Percentiles rank a stretch among this genome's conserved stretches.
phyloP scores from a whole-genome alignment of 2,888 invertebrate species.

The Erebia epiphron region DNA sequence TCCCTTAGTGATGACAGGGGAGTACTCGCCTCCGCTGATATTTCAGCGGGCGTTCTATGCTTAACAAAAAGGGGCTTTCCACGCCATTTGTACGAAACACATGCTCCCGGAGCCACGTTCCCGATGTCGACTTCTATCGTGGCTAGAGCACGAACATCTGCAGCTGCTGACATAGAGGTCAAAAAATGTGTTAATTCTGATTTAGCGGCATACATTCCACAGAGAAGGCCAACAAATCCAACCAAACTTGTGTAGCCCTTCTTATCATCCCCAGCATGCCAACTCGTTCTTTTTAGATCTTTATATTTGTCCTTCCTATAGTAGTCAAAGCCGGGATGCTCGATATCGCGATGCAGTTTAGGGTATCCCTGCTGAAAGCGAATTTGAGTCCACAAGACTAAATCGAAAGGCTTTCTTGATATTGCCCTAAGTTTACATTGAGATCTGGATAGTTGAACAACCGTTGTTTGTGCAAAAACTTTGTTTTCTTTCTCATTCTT shows the following conservation, averaged over 20 bases:
- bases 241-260: slow-evolving; percentile 77
- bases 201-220: slow-evolving; percentile 85
- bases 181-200: slow-evolving; percentile 81
- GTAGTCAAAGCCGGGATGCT: slow-evolving; percentile 63
- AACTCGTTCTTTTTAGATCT: slow-evolving; percentile 60
- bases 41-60: slow-evolving; percentile 86
- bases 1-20: slow-evolving; percentile 85
- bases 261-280: slow-evolving; percentile 64
- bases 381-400: slow-evolving; percentile 60
- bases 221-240: slow-evolving; percentile 79
- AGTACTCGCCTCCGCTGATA: slow-evolving; percentile 83
- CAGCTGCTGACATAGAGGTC: slow-evolving; percentile 84
- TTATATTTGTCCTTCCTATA: slow-evolving; percentile 65
- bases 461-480: background rate
- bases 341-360: slow-evolving; percentile 67
- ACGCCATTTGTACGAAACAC: slow-evolving; percentile 89
- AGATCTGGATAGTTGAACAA: slow-evolving; percentile 2
- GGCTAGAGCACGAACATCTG: slow-evolving; percentile 90
- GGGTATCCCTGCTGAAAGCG: slow-evolving; percentile 59
- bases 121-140: slow-evolving; percentile 88
- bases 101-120: slow-evolving; percentile 86
- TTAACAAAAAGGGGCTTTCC: slow-evolving; percentile 92
- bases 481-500: slow-evolving; percentile 11
- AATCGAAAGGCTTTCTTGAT: slow-evolving; percentile 9
- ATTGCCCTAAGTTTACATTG: slow-evolving; percentile 7